These are phyloP conservation scores for Caenorhabditis imperialis DNA, from an alignment of 2,888 invertebrate genomes.

Conservation along the genomic window DNA sequence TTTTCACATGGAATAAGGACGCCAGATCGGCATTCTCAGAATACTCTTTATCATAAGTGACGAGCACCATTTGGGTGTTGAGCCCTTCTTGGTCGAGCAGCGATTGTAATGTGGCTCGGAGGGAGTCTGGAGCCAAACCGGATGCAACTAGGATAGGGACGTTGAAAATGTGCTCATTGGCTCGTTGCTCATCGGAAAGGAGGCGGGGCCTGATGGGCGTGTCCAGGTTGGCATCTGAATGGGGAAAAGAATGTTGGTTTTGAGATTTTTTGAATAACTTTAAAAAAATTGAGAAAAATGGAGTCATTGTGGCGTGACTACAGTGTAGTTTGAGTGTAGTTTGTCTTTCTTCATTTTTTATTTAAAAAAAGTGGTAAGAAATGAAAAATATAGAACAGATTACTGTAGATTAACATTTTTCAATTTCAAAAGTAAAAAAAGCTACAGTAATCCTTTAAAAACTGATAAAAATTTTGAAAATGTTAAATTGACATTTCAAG, in stretches of 20 bases:
- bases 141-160: constrained; percentile 80
- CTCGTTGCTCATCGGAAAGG: constrained; percentile 76
- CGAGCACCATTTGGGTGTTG: constrained; percentile 79
- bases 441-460: too few relatives aligned
- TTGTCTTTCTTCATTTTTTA: too few relatives aligned
- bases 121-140: constrained; percentile 79
- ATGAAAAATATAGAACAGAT: too few relatives aligned
- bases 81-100: constrained; percentile 81
- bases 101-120: constrained; percentile 80
- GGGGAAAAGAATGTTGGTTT: neutral
- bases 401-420: too few relatives aligned
- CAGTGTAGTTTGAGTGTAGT: too few relatives aligned
- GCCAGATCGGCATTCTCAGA: constrained; percentile 79
- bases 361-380: too few relatives aligned
- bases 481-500: too few relatives aligned
- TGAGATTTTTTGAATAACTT: too few relatives aligned
- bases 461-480: too few relatives aligned
- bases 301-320: too few relatives aligned
- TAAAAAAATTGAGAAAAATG: too few relatives aligned
- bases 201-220: constrained; percentile 78
- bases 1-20: constrained; percentile 78
- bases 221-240: constrained; percentile 77
- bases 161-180: constrained; percentile 78
- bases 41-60: constrained; percentile 78
- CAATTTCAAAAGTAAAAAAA: too few relatives aligned